Evolutionary conservation across 2,888 invertebrate species (phyloP), one percentile per base, ranked within the genome.

Genomic region (Idaea dimidiata): DNA sequence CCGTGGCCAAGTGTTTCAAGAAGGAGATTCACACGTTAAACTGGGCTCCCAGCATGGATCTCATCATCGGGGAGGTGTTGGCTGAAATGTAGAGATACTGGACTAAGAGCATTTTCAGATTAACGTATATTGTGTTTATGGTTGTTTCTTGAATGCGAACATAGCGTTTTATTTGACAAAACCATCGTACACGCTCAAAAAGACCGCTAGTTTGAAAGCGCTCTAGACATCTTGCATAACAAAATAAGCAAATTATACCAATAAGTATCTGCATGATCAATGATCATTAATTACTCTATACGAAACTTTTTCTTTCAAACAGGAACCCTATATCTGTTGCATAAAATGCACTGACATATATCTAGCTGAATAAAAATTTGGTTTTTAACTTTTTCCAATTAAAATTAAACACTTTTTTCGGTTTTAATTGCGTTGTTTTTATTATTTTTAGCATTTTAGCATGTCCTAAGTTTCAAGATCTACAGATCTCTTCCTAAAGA

Each of bases 1-100:
- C 73, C 56, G 66, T 84, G 14, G 78, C 79, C 60, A 81, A 74
- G 59, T 88, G 88, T 72, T 88, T 87, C 77, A 85, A 86, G 64
- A 68, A 62, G 0, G 83, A 82, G 67, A 80, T 87, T 32, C 85
- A 87, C 66, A 82, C 86, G 64, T 76, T 85, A 8, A 74, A 85
- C 66, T 86, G 87, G 86, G 83, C 84, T 1, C 87, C 87, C 0
- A 67, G 66, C 62, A 68, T 81, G 72, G 84, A 86, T 0, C 64
- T 87, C 0, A 61, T 82, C 0, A 59, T 83, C 0, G 87, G 75
- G 8, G 86, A 86, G 43, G 63, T 86, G 0, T 59, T 87, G 17
- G 77, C 85, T 59, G 84, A 84, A 72, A 65, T 74, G 0, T 84
- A 76, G 54, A 62, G n/a, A 10, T 18, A 43, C 43, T 14, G 3